Evolutionary conservation across 2,888 invertebrate genomes (phyloP), one percentile per base, ranked within the genome.

Genomic region (Tricholauxania praeusta): DNA sequence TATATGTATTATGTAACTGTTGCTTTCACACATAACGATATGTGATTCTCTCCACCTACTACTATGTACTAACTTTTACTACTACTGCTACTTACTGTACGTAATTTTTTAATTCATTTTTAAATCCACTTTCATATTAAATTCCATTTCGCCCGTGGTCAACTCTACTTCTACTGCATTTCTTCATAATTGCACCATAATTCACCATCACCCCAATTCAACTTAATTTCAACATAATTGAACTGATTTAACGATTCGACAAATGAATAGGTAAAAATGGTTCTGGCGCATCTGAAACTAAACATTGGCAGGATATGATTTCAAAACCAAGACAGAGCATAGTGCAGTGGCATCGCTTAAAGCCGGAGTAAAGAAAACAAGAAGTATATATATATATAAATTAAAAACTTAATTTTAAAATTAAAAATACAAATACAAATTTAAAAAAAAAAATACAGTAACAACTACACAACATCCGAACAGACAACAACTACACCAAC

Each of bases 241-340:
- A 57, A 57, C 57, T 57, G 14, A 57, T 19, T 28, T 10, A 3
- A 57, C 22, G 28, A 19, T 4, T 14, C 17, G 19, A n/a, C n/a
- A 47, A 69, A 66, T 72, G 71, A 75, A 76, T 71, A 96, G 96
- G 96, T 72, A 96, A 96, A 88, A 96, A 95, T 83, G 96, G 96
- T 14, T 97, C 96, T 70, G 98, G 98, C 1, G 97, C 97, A 19
- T 93, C 96, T 72, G 98, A 98, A 88, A 96, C 96, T 52, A 97
- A 97, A 86, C 98, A 98, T 88, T 98, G 98, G 98, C 97, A 97
- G 84, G 98, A 98, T 86, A 98, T 98, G 98, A 96, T 98, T 80
- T 96, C 96, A 76, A 98, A 98, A 89, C 97, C 97, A 28, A 90
- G 97, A 79, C 97, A 98, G 89, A 96, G 96, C 81, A 96, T 97